Percentiles rank a stretch among this genome's conserved stretches.
These are phyloP conservation scores for Archivesica marissinica DNA, from an alignment of 1,140 invertebrate genomes.

Conservation along the genomic window DNA sequence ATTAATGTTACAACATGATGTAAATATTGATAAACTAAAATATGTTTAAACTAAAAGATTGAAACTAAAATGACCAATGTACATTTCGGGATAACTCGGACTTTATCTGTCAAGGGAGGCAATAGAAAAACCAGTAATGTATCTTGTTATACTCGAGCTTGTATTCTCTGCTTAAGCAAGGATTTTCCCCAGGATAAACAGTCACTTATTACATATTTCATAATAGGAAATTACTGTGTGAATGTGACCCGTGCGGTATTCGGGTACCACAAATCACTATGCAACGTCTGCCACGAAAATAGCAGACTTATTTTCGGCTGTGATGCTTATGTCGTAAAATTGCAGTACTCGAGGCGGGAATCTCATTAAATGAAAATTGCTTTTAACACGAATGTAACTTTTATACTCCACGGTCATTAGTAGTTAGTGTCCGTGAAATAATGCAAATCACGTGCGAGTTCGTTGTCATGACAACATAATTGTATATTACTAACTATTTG, in stretches of 20 bases:
- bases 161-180: too few species aligned
- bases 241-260: neutral
- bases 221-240: neutral
- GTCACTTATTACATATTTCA: neutral
- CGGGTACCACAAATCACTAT: neutral
- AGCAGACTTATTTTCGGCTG: neutral
- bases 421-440: constrained; percentile 37
- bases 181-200: too few species aligned
- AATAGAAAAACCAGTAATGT: too few species aligned
- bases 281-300: neutral
- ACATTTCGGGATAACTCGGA: too few species aligned
- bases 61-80: too few species aligned
- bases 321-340: constrained; percentile 7
- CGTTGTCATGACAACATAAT: neutral
- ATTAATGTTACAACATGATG: too few species aligned
- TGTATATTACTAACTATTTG: too few species aligned
- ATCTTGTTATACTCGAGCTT: too few species aligned
- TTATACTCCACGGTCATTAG: constrained; percentile 36
- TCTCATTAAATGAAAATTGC: neutral
- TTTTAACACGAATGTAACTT: neutral
- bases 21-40: too few species aligned
- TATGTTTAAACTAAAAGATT: too few species aligned
- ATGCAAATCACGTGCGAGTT: neutral
- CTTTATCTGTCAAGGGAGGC: too few species aligned
- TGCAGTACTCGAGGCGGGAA: constrained; percentile 17